A percentile compares a stretch with the other conserved stretches of the same genome.
phyloP scores from a whole-genome alignment of 1,140 invertebrate genomes.

The Oryctes rhinoceros region DNA sequence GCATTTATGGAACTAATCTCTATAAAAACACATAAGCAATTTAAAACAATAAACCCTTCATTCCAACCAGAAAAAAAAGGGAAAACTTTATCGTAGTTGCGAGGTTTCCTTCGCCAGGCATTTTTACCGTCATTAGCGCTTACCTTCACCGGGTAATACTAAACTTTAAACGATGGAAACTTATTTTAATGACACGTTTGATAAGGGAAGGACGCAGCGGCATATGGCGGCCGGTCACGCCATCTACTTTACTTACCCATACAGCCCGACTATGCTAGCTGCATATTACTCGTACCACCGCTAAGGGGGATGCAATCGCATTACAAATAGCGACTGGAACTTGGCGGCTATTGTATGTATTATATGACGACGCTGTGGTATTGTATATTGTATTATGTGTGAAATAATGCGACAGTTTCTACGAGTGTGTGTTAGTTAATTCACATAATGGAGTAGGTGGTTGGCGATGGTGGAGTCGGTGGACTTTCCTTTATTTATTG shows the following conservation, averaged over 20 bases:
- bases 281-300: not conserved
- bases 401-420: not conserved
- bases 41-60: not conserved
- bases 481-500: slow-evolving; percentile 9
- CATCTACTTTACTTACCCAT: not conserved
- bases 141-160: not conserved
- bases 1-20: too few relatives aligned
- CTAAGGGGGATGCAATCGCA: slow-evolving; percentile 11
- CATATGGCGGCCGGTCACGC: slow-evolving; percentile 41
- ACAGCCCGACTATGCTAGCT: too few relatives aligned
- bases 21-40: not conserved
- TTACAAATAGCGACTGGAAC: slow-evolving; percentile 1
- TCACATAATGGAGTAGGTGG: slow-evolving; percentile 18
- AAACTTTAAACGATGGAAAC: slow-evolving; percentile 25
- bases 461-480: not conserved
- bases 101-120: not conserved
- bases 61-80: not conserved
- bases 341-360: not conserved
- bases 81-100: not conserved
- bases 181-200: slow-evolving; percentile 42
- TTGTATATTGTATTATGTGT: slow-evolving; percentile 10
- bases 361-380: not conserved
- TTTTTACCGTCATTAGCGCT: slow-evolving; percentile 8
- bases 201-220: slow-evolving; percentile 41
- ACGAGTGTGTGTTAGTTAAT: not conserved